A percentile compares a stretch with the other conserved stretches of the same genome.
These are phyloP conservation scores for Petrophora chlorosata DNA, from an alignment of 2,888 invertebrate species.

Conservation along the genomic window DNA sequence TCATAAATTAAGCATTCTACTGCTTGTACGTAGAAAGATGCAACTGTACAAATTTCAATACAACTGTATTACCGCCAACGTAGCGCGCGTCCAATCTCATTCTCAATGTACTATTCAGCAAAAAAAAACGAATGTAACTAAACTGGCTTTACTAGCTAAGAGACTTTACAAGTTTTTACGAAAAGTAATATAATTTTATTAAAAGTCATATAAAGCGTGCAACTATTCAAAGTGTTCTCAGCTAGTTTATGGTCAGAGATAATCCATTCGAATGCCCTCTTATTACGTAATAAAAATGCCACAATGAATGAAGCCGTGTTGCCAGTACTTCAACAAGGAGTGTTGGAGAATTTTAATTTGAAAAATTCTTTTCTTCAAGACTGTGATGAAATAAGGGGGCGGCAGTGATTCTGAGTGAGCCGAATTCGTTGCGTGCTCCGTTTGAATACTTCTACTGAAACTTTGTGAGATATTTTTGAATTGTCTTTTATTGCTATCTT, in stretches of 20 bases:
- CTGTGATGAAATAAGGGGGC: constrained; percentile 16
- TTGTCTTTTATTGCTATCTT: no score
- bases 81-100: no score
- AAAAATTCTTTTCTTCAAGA: constrained; percentile 47
- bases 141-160: no score
- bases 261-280: constrained; percentile 66
- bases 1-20: no score
- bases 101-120: no score
- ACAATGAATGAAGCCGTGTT: constrained; percentile 56
- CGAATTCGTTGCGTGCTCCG: constrained; percentile 8
- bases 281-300: constrained; percentile 70
- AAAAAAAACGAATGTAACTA: no score
- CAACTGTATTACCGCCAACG: no score
- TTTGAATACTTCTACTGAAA: constrained; percentile 1
- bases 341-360: constrained; percentile 64
- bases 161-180: no score
- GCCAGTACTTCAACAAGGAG: constrained; percentile 49
- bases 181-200: no score
- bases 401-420: constrained; percentile 13
- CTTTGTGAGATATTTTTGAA: not conserved
- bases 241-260: constrained; percentile 60
- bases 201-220: constrained; percentile 46
- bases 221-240: constrained; percentile 54
- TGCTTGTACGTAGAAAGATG: no score
- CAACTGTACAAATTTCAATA: no score